Evolutionary conservation across 2,113 vertebrate species (phyloP).

Genomic region (Heterocephalus glaber): DNA sequence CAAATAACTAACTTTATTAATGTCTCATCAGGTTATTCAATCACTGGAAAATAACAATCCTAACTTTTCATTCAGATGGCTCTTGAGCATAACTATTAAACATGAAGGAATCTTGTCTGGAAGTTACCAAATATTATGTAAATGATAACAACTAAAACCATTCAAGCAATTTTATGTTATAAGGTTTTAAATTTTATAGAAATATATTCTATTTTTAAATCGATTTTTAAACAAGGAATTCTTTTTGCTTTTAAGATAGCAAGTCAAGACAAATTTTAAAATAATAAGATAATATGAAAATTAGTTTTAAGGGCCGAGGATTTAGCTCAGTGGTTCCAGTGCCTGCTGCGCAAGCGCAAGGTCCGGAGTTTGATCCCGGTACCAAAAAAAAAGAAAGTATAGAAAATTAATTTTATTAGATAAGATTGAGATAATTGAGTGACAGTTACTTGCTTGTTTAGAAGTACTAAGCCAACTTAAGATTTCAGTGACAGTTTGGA

Average conservation of each 20-base stretch:
- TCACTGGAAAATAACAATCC: conserved; percentile 69
- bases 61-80: conserved; percentile 74
- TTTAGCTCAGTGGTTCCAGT: no score
- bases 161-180: neutral
- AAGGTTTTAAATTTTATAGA: neutral
- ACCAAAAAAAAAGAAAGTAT: no score
- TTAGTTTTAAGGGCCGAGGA: no score
- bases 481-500: conserved; percentile 7
- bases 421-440: neutral
- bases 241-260: conserved; percentile 19
- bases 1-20: conserved; percentile 64
- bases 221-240: neutral
- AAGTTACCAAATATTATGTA: conserved; percentile 48
- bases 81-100: conserved; percentile 58
- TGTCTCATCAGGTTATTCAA: conserved; percentile 68
- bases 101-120: neutral
- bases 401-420: conserved; percentile 54
- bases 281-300: neutral
- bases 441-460: neutral
- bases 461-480: neutral
- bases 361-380: no score
- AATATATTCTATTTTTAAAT: conserved; percentile 13
- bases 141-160: conserved; percentile 38
- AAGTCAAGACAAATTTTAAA: conserved; percentile 36
- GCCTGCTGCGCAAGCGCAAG: no score